These are phyloP conservation scores for Leucophenga maculata DNA, from an alignment of 2,888 invertebrate genomes.

Conservation along the genomic window DNA sequence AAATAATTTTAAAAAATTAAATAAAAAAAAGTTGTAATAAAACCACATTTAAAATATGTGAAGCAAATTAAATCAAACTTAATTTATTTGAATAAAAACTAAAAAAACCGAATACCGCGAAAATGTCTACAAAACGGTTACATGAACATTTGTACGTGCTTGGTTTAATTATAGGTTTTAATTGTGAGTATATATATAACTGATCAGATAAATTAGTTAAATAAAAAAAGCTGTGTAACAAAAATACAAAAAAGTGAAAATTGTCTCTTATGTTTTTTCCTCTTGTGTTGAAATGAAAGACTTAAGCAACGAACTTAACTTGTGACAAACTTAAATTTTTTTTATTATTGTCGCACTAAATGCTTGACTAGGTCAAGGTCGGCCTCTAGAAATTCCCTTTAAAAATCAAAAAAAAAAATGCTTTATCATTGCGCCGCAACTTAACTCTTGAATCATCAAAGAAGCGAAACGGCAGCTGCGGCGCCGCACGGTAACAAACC, in stretches of 20 bases:
- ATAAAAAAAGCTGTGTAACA: too few relatives aligned
- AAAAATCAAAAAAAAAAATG: conserved; percentile 37
- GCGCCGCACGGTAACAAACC: conserved; percentile 62
- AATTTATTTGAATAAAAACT: conserved; percentile 9
- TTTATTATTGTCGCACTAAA: not conserved
- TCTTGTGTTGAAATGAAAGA: conserved; percentile 40
- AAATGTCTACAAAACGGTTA: not conserved
- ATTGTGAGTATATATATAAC: not conserved
- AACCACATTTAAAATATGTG: not conserved
- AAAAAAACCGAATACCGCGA: conserved; percentile 15
- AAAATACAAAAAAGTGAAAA: not conserved
- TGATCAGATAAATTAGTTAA: too few relatives aligned
- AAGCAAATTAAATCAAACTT: conserved; percentile 13
- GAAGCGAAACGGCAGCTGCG: conserved; percentile 35
- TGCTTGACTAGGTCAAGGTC: conserved; percentile 54
- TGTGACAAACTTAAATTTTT: conserved; percentile 13
- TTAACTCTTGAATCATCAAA: not conserved
- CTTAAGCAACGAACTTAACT: conserved; percentile 48
- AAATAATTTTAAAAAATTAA: too few relatives aligned
- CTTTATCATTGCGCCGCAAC: not conserved
- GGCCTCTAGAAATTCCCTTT: conserved; percentile 57
- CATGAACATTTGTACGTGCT: too few relatives aligned
- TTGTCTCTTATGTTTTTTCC: not conserved
- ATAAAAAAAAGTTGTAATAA: not conserved
- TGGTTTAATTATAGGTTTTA: not conserved